phyloP scores from a whole-genome alignment of 2,797 vertebrate genomes.

The Etheostoma perlongum region DNA sequence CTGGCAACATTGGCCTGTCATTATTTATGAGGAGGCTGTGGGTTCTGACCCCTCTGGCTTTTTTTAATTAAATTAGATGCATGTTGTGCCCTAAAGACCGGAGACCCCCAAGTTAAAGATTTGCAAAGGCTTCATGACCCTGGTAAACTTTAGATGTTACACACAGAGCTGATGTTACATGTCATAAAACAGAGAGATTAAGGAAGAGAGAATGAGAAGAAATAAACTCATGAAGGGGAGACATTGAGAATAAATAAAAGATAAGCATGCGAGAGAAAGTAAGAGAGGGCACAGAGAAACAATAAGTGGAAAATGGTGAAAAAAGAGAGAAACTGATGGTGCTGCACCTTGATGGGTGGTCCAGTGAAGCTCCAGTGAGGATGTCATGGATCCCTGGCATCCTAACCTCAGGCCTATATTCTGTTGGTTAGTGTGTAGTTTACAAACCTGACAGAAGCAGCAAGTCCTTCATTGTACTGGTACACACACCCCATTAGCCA shows the following conservation, averaged over 20 bases:
- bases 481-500: constrained; percentile 7
- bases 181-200: constrained; percentile 4
- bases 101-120: constrained; percentile 35
- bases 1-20: constrained; percentile 44
- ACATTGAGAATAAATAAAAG: neutral
- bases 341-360: neutral
- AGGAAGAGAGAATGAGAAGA: neutral
- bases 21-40: constrained; percentile 47
- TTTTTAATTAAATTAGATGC: constrained; percentile 62
- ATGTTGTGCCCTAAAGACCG: constrained; percentile 46
- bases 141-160: constrained; percentile 21
- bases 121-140: constrained; percentile 20
- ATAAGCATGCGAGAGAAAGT: neutral
- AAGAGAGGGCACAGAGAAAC: neutral
- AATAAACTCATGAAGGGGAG: neutral
- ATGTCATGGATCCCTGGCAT: constrained; percentile 21
- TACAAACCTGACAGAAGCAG: constrained; percentile 35
- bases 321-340: neutral
- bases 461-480: constrained; percentile 13
- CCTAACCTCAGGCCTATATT: constrained; percentile 29
- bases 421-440: constrained; percentile 9
- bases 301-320: neutral
- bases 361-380: constrained; percentile 11
- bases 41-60: constrained; percentile 50
- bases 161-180: neutral